Evolutionary conservation across 2,888 invertebrate genomes (phyloP).

Genomic region (Hydrotaea cyrtoneurina): DNA sequence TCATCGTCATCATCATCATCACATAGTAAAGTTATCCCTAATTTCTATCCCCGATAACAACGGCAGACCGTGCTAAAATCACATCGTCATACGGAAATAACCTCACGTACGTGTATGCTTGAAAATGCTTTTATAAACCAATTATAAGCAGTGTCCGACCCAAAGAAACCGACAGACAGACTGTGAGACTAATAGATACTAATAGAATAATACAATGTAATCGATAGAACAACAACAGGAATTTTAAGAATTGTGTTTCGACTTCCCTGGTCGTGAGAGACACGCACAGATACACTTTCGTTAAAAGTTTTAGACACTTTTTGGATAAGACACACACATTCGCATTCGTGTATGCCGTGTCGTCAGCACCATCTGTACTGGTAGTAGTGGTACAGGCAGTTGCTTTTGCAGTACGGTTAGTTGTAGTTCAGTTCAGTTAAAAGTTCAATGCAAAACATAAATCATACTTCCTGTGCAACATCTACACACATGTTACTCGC

Average conservation of each 20-base stretch:
- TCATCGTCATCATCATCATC: constrained; percentile 24
- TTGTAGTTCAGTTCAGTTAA: constrained; percentile 39
- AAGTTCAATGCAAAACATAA: constrained; percentile 68
- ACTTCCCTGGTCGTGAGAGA: not conserved
- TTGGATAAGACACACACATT: constrained; percentile 31
- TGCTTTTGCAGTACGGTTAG: not conserved
- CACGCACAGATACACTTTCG: constrained; percentile 37
- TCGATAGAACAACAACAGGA: constrained; percentile 66
- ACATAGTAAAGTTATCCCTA: constrained; percentile 27
- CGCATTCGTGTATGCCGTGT: too few relatives aligned
- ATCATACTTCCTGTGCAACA: constrained; percentile 67
- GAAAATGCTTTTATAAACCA: constrained; percentile 64
- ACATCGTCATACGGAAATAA: constrained; percentile 38
- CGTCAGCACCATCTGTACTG: not conserved
- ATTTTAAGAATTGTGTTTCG: constrained; percentile 29
- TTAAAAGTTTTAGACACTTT: constrained; percentile 64
- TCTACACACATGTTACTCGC: constrained; percentile 51
- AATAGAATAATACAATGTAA: constrained; percentile 68
- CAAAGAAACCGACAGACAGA: constrained; percentile 37
- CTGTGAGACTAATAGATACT: constrained; percentile 65
- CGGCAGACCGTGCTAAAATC: constrained; percentile 55
- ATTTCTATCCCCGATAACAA: not conserved
- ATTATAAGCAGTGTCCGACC: constrained; percentile 57
- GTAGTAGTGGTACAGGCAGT: not conserved
- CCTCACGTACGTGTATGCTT: constrained; percentile 63